Percentiles rank a stretch among this genome's conserved stretches.
phyloP scores from a whole-genome alignment of 2,888 invertebrate species.

The Idaea aversata region DNA sequence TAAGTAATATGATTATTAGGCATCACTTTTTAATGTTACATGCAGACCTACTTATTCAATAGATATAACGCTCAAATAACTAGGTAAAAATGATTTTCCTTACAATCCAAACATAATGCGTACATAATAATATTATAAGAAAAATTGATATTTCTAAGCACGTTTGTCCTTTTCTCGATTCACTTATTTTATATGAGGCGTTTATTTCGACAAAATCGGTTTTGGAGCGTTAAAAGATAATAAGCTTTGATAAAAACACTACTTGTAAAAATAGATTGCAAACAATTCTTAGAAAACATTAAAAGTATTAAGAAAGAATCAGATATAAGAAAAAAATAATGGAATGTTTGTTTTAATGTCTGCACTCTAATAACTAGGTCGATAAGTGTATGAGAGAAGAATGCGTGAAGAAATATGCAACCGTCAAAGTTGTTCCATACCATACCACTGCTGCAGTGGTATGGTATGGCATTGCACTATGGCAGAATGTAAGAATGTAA shows the following conservation, averaged over 20 bases:
- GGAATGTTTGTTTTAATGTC: neutral
- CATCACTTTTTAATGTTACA: too few relatives aligned
- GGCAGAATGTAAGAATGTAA: too few relatives aligned
- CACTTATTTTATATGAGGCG: constrained; percentile 70
- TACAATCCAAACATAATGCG: neutral
- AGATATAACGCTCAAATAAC: too few relatives aligned
- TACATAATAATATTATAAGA: neutral
- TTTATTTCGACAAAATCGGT: constrained; percentile 72
- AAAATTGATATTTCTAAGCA: constrained; percentile 44
- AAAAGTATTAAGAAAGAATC: neutral
- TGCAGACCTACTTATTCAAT: too few relatives aligned
- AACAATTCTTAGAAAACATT: neutral
- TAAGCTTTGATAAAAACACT: constrained; percentile 6
- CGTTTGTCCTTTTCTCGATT: constrained; percentile 66
- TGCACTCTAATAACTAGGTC: neutral
- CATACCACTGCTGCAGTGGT: too few relatives aligned
- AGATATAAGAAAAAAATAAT: neutral
- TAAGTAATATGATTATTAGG: too few relatives aligned
- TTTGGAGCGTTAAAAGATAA: constrained; percentile 52
- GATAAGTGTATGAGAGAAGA: too few relatives aligned
- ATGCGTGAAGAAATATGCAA: too few relatives aligned
- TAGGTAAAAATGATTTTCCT: neutral
- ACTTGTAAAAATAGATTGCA: neutral
- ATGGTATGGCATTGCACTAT: too few relatives aligned
- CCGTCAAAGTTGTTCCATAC: too few relatives aligned